phyloP scores from a whole-genome alignment of 2,113 vertebrate species.

The Picathartes gymnocephalus region DNA sequence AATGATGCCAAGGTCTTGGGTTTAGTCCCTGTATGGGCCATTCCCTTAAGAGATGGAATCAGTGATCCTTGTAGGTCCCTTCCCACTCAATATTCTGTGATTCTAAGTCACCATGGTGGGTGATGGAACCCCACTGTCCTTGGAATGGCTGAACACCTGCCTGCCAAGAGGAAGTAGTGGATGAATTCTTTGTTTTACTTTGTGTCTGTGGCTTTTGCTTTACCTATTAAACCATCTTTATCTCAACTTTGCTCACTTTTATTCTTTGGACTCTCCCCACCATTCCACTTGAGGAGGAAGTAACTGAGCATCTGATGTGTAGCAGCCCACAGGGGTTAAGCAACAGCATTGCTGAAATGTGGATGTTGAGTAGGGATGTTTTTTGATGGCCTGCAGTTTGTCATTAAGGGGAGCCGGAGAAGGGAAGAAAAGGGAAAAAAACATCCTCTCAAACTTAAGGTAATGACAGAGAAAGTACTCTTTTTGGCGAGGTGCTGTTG shows the following conservation, averaged over 20 bases:
- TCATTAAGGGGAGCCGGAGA: neutral
- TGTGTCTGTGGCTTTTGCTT: neutral
- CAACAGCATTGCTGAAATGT: neutral
- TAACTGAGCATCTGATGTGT: neutral
- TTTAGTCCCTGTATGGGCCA: neutral
- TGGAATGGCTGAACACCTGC: neutral
- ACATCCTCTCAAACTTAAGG: neutral
- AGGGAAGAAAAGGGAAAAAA: neutral
- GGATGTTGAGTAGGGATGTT: neutral
- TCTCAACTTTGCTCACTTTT: neutral
- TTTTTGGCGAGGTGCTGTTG: neutral
- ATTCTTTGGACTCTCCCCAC: neutral
- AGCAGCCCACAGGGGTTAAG: neutral
- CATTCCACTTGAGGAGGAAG: neutral
- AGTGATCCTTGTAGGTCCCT: neutral
- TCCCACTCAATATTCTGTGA: neutral
- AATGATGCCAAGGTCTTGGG: neutral
- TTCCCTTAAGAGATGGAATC: neutral
- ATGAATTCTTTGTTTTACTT: neutral
- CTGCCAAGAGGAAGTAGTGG: neutral
- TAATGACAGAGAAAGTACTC: neutral
- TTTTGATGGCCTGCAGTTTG: neutral
- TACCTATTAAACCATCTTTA: neutral
- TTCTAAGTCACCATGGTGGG: fast-evolving
- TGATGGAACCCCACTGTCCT: neutral